Base-by-base conservation (phyloP, 2,113 vertebrate genomes). In the Amblyopsis rosae region DNA sequence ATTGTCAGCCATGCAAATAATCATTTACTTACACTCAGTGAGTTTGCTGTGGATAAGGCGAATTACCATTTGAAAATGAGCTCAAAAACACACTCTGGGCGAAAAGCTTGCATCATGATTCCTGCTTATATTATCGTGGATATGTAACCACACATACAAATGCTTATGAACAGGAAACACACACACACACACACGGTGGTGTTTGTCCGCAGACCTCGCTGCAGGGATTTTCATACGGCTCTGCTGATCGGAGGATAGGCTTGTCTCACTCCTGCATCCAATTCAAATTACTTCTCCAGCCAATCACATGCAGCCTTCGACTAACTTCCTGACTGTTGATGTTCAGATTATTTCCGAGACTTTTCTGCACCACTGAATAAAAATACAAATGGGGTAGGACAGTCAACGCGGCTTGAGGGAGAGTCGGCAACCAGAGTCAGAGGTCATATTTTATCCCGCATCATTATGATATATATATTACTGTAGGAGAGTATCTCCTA, bases 1-100 rank as follows among this genome's bases (percentile, higher is more conserved):
- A 96, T 94, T 96, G 94, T 96, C 95, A 96, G 93, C 95, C 95
- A 96, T 95, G 95, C 94, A 96, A 96, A 96, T 96, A 97, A 98
- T 98, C 94, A 96, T 93, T 97, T 97, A 95, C 95, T 97, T 96
- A 95, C 92, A 96, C 92, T 95, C 90, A 91, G 93, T 94, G 94
- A 94, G 92, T 96, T 95, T 93, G 89, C 92, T 94, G 90, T 93
- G 93, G 95, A 96, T 95, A 95, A 95, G 95, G 95, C 92, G 95
- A 96, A 98, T 96, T 96, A 96, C 91, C 95, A 95, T 95, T 95
- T 96, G 93, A 95, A 97, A 97, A 98, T 96, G 95, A 96, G 90
- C 94, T 95, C 89, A 91, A 94, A 95, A 96, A 92, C 93, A 96
- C 95, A 96, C 94, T 96, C 87, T 91, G 91, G 95, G 95, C 92